Evolutionary conservation across 2,888 invertebrate genomes (phyloP).

Genomic region (Parascotia fuliginaria): DNA sequence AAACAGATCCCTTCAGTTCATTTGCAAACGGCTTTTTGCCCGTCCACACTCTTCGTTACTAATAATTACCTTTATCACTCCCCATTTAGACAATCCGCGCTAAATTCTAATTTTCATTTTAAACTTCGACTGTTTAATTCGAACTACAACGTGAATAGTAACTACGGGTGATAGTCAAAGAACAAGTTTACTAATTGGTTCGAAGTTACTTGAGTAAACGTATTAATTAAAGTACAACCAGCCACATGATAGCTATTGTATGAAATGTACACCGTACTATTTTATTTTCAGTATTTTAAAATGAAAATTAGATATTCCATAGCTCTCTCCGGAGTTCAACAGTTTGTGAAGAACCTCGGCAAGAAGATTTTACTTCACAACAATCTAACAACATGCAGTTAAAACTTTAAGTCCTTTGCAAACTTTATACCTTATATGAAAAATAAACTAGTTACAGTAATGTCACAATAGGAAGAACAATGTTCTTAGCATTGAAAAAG

Average conservation of each 20-base stretch:
- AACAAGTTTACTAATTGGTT: too few relatives aligned
- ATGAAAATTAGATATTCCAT: conserved; percentile 23
- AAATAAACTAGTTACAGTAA: conserved; percentile 34
- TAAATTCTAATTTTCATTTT: conserved; percentile 28
- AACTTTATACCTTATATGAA: conserved; percentile 32
- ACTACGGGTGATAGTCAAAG: too few relatives aligned
- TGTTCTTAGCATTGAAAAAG: conserved; percentile 31
- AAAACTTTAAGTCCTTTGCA: conserved; percentile 25
- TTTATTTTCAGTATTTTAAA: conserved; percentile 25
- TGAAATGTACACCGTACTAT: conserved; percentile 1
- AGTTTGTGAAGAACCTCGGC: conserved; percentile 19
- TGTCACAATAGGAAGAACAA: conserved; percentile 17
- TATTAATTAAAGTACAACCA: too few relatives aligned
- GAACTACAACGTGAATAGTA: too few relatives aligned
- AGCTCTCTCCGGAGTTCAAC: conserved; percentile 14
- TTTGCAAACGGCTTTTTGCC: conserved; percentile 20
- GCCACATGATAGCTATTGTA: conserved; percentile 30
- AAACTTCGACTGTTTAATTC: conserved; percentile 21
- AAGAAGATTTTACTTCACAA: conserved; percentile 27
- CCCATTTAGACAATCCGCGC: conserved; percentile 31
- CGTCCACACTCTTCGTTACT: conserved; percentile 22
- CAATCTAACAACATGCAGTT: conserved; percentile 31
- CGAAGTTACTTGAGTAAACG: too few relatives aligned
- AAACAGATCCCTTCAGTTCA: conserved; percentile 26
- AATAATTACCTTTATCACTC: conserved; percentile 33